These are phyloP conservation scores for Epirrhoe tristata DNA, from an alignment of 2,888 invertebrate species.

Conservation along the genomic window DNA sequence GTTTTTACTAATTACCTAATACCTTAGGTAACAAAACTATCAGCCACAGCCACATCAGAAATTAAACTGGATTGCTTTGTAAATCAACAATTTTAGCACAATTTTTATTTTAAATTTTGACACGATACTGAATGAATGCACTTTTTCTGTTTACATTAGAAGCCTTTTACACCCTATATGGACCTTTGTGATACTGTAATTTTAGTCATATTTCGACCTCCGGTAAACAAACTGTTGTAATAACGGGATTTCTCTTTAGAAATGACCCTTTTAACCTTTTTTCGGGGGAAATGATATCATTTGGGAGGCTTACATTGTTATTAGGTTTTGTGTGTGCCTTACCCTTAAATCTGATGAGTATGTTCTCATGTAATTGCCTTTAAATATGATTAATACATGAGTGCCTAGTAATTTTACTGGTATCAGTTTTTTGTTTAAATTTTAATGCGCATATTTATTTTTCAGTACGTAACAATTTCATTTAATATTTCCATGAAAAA, in stretches of 20 bases:
- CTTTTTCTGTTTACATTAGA: not conserved
- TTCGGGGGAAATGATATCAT: constrained; percentile 63
- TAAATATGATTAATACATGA: constrained; percentile 23
- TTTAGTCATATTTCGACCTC: constrained; percentile 57
- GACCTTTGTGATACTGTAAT: constrained; percentile 47
- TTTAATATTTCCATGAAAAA: not conserved
- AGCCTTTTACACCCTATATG: not conserved
- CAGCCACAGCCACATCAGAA: not conserved
- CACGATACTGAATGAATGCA: not conserved
- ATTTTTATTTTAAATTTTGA: not conserved
- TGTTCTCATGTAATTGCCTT: constrained; percentile 31
- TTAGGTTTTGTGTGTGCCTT: constrained; percentile 58
- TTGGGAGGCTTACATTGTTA: constrained; percentile 63
- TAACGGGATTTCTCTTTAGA: constrained; percentile 60
- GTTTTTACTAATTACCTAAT: too few relatives aligned
- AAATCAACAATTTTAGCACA: too few relatives aligned
- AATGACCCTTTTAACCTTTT: constrained; percentile 64
- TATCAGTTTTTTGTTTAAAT: not conserved
- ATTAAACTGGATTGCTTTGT: not conserved
- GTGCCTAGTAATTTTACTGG: constrained; percentile 19
- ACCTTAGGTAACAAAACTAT: too few relatives aligned
- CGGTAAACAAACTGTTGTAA: constrained; percentile 57
- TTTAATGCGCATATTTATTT: not conserved
- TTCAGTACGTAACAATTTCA: too few relatives aligned
- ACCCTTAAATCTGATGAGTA: constrained; percentile 42